Conservation (phyloP, 2,113 vertebrate species). For the Petrocephalus zakoni region DNA sequence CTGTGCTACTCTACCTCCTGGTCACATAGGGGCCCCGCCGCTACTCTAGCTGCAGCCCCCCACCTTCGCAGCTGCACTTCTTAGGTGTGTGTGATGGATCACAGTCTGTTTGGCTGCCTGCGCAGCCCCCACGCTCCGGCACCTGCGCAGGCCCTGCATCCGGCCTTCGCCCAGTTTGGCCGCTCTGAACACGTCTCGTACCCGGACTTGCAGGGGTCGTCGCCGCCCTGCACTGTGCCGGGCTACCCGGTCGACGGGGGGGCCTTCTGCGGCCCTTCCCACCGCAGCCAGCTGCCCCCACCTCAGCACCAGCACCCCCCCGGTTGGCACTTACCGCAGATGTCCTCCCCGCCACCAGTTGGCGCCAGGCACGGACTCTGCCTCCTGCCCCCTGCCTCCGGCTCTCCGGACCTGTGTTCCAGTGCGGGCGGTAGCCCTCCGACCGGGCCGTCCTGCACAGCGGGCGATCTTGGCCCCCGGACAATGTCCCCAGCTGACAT, state of each 20-base stretch:
- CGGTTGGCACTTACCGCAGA: conserved; percentile 77
- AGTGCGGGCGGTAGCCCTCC: conserved; percentile 62
- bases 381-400: conserved; percentile 68
- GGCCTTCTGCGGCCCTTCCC: conserved; percentile 69
- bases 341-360: conserved; percentile 65
- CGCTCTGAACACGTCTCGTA: conserved; percentile 81
- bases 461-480: conserved; percentile 75
- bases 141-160: conserved; percentile 76
- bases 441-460: conserved; percentile 61
- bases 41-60: conserved; percentile 6
- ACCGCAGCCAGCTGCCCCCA: conserved; percentile 61
- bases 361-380: conserved; percentile 66
- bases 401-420: conserved; percentile 69
- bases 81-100: conserved; percentile 71
- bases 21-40: neutral
- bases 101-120: conserved; percentile 86
- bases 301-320: conserved; percentile 66
- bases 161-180: conserved; percentile 74
- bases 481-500: conserved; percentile 70
- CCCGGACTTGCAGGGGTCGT: conserved; percentile 72
- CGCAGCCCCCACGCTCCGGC: conserved; percentile 66
- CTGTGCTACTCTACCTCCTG: neutral
- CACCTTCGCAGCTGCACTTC: conserved; percentile 31
- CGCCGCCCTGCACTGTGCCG: conserved; percentile 74
- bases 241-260: conserved; percentile 76